Evolutionary conservation across 2,113 vertebrate species (phyloP), one percentile per base, ranked within the genome.

Genomic region (Chrysochloris asiatica): DNA sequence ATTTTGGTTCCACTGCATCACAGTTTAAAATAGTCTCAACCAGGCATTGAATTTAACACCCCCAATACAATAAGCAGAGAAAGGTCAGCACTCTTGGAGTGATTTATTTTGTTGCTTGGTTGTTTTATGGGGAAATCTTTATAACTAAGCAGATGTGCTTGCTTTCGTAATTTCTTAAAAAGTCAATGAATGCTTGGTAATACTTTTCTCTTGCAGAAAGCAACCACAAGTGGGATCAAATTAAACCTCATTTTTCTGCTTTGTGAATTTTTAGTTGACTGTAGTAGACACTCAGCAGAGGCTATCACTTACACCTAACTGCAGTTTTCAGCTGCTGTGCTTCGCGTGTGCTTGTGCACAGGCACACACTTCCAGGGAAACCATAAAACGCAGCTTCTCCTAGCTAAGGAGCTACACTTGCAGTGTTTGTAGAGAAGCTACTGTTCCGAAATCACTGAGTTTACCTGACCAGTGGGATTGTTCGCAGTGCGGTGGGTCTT

Each of bases 111-210:
- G 61, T 91, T 79, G n/a, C 61, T 59, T 92, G 80, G 28, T 95
- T 95, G 87, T 93, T 94, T 92, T 92, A 88, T 78, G 71, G 61
- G 59, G 83, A 84, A n/a, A 67, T 95, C 86, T 94, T 94, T 95
- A 91, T 89, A 93, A 88, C 71, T 85, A 91, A 94, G 69, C 93
- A 93, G 86, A 94, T 75, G 7, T 84, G 93, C 1, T 0, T 73
- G 36, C 41, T 91, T 95, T 33, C 30, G 28, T 63, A 92, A 95
- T 97, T 89, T 94, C 75, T 92, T 88, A 83, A 67, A 95, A 93
- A 90, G 28, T 59, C 83, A 92, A 28, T 73, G 50, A 92, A 28
- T 73, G 50, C 65, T 88, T 22, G 59, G 47, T 95, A 75, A 79
- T 91, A 59, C 22, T 28, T 89, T 16, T 83, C 9, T 63, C 8